These are phyloP conservation scores for Hyperopisus bebe DNA, from an alignment of 2,113 vertebrate genomes.

Conservation along the genomic window DNA sequence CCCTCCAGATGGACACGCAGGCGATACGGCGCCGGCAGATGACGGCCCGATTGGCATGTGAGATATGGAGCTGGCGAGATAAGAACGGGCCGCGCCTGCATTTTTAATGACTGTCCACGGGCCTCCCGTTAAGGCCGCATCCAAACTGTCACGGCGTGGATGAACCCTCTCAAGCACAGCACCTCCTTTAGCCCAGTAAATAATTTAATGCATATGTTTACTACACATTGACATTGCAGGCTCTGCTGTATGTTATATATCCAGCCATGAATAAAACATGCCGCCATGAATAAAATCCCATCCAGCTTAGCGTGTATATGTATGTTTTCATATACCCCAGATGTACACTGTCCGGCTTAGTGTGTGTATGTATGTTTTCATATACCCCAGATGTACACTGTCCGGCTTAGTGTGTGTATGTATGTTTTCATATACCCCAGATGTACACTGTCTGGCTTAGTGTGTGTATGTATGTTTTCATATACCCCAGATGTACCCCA, in stretches of 20 bases:
- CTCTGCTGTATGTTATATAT: conserved; percentile 29
- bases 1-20: conserved; percentile 3
- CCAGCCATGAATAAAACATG: conserved; percentile 19
- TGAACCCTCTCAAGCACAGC: conserved; percentile 21
- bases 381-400: not conserved
- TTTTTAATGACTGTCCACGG: conserved; percentile 50
- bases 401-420: not conserved
- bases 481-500: too few relatives aligned
- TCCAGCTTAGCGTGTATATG: not conserved
- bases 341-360: not conserved
- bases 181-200: conserved; percentile 48
- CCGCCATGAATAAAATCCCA: not conserved
- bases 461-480: too few relatives aligned
- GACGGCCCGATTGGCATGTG: conserved; percentile 24
- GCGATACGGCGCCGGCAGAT: not conserved
- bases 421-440: not conserved
- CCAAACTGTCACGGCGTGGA: conserved; percentile 44
- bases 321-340: not conserved
- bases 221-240: conserved; percentile 56
- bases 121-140: conserved; percentile 44
- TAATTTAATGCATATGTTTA: conserved; percentile 64
- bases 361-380: not conserved
- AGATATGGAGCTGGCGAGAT: conserved; percentile 24
- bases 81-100: conserved; percentile 41
- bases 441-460: not conserved